Evolutionary conservation across 2,888 invertebrate genomes (phyloP).

Genomic region (Dicycla oo): DNA sequence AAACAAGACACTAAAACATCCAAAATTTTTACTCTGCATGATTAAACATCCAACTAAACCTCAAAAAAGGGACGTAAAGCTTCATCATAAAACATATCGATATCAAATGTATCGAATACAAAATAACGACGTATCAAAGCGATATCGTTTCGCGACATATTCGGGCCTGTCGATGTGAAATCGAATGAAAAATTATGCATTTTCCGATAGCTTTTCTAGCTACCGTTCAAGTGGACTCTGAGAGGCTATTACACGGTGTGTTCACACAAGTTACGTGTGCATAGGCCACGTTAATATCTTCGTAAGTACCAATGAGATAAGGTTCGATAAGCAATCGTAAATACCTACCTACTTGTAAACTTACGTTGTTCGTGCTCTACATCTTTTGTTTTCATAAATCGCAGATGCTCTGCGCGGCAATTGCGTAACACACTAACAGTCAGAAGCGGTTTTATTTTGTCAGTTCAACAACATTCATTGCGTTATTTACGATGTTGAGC

Average conservation of each 20-base stretch:
- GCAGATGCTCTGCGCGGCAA: background rate
- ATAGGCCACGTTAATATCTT: conserved; percentile 46
- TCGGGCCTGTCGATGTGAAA: conserved; percentile 82
- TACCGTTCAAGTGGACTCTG: conserved; percentile 79
- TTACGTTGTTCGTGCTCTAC: conserved; percentile 24
- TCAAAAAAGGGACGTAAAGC: conserved; percentile 36
- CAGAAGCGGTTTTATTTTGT: too few species aligned
- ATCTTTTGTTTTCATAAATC: conserved; percentile 17
- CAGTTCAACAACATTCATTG: too few species aligned
- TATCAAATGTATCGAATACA: conserved; percentile 68
- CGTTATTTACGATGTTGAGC: too few species aligned
- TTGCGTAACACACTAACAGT: too few species aligned
- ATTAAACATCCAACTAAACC: conserved; percentile 46
- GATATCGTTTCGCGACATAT: conserved; percentile 63
- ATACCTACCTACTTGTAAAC: conserved; percentile 23
- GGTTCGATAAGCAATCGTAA: conserved; percentile 47
- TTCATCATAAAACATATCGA: conserved; percentile 51
- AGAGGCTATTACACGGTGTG: conserved; percentile 84
- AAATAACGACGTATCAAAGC: conserved; percentile 67
- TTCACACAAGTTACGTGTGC: conserved; percentile 71
- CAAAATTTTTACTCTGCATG: background rate
- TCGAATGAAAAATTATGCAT: conserved; percentile 89
- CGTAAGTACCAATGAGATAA: conserved; percentile 45
- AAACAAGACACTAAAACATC: background rate
- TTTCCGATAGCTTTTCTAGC: conserved; percentile 84